Conservation (phyloP, 1,140 invertebrate species). For the Caenorhabditis inopinata region DNA sequence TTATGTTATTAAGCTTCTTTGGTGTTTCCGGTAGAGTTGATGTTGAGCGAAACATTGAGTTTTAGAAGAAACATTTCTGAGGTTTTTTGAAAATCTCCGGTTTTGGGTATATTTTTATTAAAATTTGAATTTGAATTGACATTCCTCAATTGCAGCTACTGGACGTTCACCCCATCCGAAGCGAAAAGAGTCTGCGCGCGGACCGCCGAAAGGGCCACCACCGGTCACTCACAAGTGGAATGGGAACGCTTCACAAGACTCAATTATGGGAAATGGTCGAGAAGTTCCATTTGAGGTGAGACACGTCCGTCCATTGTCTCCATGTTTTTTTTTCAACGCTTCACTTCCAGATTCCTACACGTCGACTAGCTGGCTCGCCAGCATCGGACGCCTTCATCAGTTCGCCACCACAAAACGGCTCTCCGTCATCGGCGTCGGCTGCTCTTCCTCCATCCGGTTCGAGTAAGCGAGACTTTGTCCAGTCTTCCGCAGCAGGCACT, state of each 20-base stretch:
- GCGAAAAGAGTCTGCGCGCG: neutral
- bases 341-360: neutral
- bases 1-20: too few relatives aligned
- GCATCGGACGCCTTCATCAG: too few relatives aligned
- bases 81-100: neutral
- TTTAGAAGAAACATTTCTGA: too few relatives aligned
- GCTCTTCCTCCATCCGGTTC: neutral
- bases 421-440: neutral
- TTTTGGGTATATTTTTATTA: neutral
- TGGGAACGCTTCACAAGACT: neutral
- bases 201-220: neutral
- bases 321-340: too few relatives aligned
- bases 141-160: neutral
- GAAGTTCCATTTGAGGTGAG: constrained; percentile 23
- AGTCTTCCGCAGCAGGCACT: neutral
- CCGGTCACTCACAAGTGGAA: neutral
- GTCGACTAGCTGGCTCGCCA: too few relatives aligned
- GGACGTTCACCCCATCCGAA: neutral
- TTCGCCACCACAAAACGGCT: neutral
- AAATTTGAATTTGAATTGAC: neutral
- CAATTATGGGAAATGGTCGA: neutral
- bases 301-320: too few relatives aligned
- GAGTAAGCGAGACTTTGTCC: neutral
- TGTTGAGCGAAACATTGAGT: too few relatives aligned
- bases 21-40: too few relatives aligned